Base-by-base conservation (phyloP, 2,113 vertebrate genomes). In the Notarius lentiginosus region DNA sequence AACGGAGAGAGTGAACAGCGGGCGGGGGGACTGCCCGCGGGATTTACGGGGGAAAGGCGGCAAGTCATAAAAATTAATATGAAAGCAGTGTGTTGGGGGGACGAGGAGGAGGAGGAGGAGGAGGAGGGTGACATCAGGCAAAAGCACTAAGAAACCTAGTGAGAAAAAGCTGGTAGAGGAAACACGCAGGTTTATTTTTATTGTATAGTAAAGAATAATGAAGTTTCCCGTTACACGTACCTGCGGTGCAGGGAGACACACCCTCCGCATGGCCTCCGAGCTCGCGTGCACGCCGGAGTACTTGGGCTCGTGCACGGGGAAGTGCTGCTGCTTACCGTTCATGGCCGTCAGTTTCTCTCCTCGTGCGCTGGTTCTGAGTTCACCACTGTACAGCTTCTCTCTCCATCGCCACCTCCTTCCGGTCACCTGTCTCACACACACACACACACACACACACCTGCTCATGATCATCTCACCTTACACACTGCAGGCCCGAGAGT, bases 1-100 rank as follows among this genome's bases (percentile, higher is more conserved):
- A 82, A 83, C 93, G 20, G 96, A 99, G 93, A 92, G 96, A 87
- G 96, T 96, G 84, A 96, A 95, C 90, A 96, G 96, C 88, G 95
- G 60, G 95, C 0, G 51, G 66, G 93, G 83, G 95, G 95, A n/a
- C 94, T 2, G 94, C 95, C 95, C 94, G 94, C 91, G 91, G 94
- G 92, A 93, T 96, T 66, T 22, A 41, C 12, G 2, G 41, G 47
- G 22, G 17, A 22, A 51, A 63, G 27, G 5, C 22, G 22, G 75
- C 96, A 97, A 96, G 96, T 97, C 96, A 97, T 97, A 96, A 97
- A 97, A 97, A 97, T 97, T 97, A 95, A 98, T 97, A 96, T 91
- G 22, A n/a, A 22, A 53, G 24, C 47, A 27, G 27, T 55, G 22
- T 7, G 41, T 1, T 47, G 27, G 15, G 66, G 15, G 22, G 11